phyloP scores from a whole-genome alignment of 2,797 vertebrate species.

The Hippoglossus hippoglossus region DNA sequence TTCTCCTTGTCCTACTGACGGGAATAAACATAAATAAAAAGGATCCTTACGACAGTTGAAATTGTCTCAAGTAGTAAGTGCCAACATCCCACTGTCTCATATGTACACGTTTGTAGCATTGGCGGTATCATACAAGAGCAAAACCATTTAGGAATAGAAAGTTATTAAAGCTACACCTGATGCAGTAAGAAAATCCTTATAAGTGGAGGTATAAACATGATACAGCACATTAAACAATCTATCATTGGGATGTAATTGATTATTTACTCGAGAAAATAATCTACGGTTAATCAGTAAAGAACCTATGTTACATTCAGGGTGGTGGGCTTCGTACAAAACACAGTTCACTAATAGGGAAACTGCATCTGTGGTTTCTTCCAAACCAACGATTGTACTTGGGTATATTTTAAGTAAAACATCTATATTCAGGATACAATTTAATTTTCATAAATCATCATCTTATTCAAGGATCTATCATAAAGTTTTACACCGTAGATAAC shows the following conservation, averaged over 20 bases:
- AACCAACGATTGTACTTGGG: conserved; percentile 18
- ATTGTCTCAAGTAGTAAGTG: background rate
- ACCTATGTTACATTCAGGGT: conserved; percentile 72
- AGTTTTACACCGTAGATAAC: conserved; percentile 18
- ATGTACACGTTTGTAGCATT: conserved; percentile 32
- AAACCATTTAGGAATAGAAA: conserved; percentile 13
- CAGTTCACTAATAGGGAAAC: conserved; percentile 36
- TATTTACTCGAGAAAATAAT: conserved; percentile 33
- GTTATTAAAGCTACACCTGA: background rate
- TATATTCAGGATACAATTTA: conserved; percentile 36
- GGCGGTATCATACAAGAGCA: conserved; percentile 25
- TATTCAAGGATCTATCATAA: conserved; percentile 45
- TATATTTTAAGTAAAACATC: conserved; percentile 32
- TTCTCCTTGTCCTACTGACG: conserved; percentile 15
- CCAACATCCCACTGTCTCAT: conserved; percentile 33
- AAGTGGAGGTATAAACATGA: conserved; percentile 31
- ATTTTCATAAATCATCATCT: conserved; percentile 48
- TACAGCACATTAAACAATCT: conserved; percentile 14
- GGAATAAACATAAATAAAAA: conserved; percentile 14
- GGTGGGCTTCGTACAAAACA: conserved; percentile 66
- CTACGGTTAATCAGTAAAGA: conserved; percentile 36
- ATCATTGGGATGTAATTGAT: conserved; percentile 13
- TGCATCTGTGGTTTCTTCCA: conserved; percentile 25
- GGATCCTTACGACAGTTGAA: conserved; percentile 5
- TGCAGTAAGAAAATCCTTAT: conserved; percentile 9